A percentile compares a stretch with the other conserved stretches of the same genome.
These are phyloP conservation scores for Popillia japonica DNA, from an alignment of 1,140 invertebrate genomes.

Conservation along the genomic window DNA sequence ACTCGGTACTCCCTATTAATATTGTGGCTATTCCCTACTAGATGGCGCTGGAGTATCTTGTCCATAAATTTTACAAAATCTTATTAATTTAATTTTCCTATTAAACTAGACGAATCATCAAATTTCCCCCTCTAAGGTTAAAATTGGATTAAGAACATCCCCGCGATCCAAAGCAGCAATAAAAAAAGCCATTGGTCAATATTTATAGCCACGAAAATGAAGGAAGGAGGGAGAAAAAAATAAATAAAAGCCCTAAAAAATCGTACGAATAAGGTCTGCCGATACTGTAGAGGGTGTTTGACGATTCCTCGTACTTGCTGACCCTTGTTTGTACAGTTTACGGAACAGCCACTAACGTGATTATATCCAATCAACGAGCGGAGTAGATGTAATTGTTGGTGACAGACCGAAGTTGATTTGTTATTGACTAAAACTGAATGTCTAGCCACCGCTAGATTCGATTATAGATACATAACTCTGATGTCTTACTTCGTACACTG, in stretches of 20 bases:
- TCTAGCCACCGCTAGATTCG: background rate
- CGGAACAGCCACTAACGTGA: slow-evolving; percentile 51
- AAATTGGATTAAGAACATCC: background rate
- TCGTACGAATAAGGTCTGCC: background rate
- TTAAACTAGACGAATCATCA: too few relatives aligned
- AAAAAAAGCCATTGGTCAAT: slow-evolving; percentile 20
- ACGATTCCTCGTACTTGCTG: background rate
- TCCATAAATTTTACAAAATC: too few relatives aligned
- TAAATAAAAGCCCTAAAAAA: background rate
- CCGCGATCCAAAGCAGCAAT: background rate
- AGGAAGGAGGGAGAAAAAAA: background rate
- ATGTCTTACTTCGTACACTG: background rate
- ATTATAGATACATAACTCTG: background rate
- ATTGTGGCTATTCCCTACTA: too few relatives aligned
- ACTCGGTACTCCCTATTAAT: too few relatives aligned
- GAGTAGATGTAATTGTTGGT: slow-evolving; percentile 50
- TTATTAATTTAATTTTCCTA: too few relatives aligned
- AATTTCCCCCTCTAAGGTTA: background rate
- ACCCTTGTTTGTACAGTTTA: slow-evolving; percentile 53
- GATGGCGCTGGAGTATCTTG: too few relatives aligned
- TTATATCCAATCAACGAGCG: slow-evolving; percentile 54
- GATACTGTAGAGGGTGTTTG: background rate
- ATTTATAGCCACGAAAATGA: slow-evolving; percentile 23
- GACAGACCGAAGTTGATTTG: slow-evolving; percentile 42
- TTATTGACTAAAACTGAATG: slow-evolving; percentile 3